phyloP scores from a whole-genome alignment of 2,113 vertebrate genomes.

The Cyphomyrus discorhynchus region DNA sequence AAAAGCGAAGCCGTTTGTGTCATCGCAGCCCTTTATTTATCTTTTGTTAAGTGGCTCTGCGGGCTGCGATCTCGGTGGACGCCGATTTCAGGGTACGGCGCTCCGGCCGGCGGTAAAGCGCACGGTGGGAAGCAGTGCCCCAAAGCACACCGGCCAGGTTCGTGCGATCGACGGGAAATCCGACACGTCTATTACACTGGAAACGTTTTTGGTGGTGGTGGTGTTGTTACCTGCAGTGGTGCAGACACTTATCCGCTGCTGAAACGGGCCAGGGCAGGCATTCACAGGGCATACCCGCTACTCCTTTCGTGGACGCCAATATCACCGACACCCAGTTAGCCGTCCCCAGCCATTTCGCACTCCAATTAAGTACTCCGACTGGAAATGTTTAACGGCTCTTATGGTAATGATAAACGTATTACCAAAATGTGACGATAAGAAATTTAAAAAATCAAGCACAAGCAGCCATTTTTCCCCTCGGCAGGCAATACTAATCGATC shows the following conservation, averaged over 20 bases:
- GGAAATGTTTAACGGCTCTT: neutral
- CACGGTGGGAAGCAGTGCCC: neutral
- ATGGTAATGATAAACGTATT: neutral
- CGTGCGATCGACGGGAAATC: neutral
- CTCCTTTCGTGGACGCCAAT: constrained; percentile 5
- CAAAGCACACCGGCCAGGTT: neutral
- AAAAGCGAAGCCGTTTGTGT: neutral
- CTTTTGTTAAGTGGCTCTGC: neutral
- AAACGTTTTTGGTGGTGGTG: neutral
- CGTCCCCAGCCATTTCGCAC: neutral
- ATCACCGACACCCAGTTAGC: constrained; percentile 11
- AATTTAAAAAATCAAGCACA: constrained; percentile 14
- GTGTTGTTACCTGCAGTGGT: neutral
- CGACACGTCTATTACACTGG: neutral
- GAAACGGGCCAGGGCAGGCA: constrained; percentile 7
- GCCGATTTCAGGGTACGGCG: neutral
- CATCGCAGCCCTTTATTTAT: neutral
- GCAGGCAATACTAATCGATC: constrained; percentile 19
- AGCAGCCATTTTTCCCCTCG: constrained; percentile 20
- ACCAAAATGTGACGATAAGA: constrained; percentile 4
- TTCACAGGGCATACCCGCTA: constrained; percentile 20
- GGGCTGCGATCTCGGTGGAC: neutral
- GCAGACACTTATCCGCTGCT: constrained; percentile 18
- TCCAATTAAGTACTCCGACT: neutral
- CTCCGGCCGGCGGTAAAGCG: neutral